These are phyloP conservation scores for Megamerina dolium DNA, from an alignment of 2,888 invertebrate genomes.

Conservation along the genomic window DNA sequence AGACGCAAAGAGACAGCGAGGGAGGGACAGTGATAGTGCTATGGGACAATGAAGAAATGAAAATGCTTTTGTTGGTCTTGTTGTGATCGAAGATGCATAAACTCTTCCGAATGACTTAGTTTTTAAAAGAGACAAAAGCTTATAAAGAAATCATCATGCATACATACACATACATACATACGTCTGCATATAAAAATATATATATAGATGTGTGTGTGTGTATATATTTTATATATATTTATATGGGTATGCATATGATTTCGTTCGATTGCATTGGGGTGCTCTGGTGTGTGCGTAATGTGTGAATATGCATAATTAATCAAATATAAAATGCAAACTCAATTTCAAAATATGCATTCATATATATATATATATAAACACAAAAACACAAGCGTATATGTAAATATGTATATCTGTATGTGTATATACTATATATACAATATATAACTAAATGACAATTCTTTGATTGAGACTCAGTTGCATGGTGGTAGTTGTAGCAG, in stretches of 20 bases:
- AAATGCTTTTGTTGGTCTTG: no score
- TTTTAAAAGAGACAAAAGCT: not conserved
- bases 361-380: not conserved
- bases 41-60: no score
- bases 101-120: conserved; percentile 4
- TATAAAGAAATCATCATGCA: no score
- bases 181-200: conserved; percentile 2
- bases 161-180: conserved; percentile 11
- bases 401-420: no score
- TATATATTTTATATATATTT: no score
- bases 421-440: no score
- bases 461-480: no score
- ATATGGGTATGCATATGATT: no score
- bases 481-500: not conserved
- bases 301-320: conserved; percentile 38
- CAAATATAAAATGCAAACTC: conserved; percentile 37
- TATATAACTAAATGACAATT: no score
- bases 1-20: no score
- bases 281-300: conserved; percentile 34
- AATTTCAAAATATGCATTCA: conserved; percentile 30
- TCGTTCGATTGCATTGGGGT: conserved; percentile 28
- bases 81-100: conserved; percentile 4
- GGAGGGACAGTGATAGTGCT: no score
- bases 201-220: conserved; percentile 15
- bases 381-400: conserved; percentile 1